These are phyloP conservation scores for Centropyge bicolor DNA, from an alignment of 2,797 vertebrate genomes.

Conservation along the genomic window DNA sequence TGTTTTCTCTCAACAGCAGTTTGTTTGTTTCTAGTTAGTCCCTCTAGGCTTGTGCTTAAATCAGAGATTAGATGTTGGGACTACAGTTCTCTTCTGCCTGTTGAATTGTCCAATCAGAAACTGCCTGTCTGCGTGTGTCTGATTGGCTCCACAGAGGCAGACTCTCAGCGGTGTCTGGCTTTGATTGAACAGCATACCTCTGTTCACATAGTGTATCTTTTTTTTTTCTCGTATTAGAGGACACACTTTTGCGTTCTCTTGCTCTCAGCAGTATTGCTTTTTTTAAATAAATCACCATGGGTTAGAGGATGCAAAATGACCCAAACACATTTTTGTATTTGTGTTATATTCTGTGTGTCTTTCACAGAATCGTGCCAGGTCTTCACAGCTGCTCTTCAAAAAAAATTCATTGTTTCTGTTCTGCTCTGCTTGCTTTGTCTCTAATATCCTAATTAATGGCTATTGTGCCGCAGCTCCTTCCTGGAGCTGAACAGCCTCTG, in stretches of 20 bases:
- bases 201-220: constrained; percentile 10
- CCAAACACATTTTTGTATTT: constrained; percentile 39
- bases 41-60: constrained; percentile 30
- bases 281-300: constrained; percentile 20
- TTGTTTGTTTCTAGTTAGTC: constrained; percentile 32
- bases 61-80: constrained; percentile 32
- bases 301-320: constrained; percentile 41
- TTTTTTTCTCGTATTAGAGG: constrained; percentile 1
- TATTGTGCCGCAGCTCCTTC: constrained; percentile 59
- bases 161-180: constrained; percentile 21
- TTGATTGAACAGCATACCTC: constrained; percentile 32
- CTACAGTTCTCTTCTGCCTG: constrained; percentile 30
- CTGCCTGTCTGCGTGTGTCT: constrained; percentile 20
- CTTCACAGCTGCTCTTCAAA: constrained; percentile 35
- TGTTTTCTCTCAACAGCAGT: constrained; percentile 27
- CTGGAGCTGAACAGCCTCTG: constrained; percentile 56
- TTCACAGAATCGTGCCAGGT: constrained; percentile 38
- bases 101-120: constrained; percentile 38
- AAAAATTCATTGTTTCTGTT: constrained; percentile 43
- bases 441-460: constrained; percentile 74
- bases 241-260: constrained; percentile 3
- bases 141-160: constrained; percentile 46
- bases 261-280: constrained; percentile 5
- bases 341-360: constrained; percentile 19
- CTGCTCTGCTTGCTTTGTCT: constrained; percentile 59